These are phyloP conservation scores for Parasteatoda tepidariorum DNA, from an alignment of 1,140 invertebrate genomes.

Conservation along the genomic window DNA sequence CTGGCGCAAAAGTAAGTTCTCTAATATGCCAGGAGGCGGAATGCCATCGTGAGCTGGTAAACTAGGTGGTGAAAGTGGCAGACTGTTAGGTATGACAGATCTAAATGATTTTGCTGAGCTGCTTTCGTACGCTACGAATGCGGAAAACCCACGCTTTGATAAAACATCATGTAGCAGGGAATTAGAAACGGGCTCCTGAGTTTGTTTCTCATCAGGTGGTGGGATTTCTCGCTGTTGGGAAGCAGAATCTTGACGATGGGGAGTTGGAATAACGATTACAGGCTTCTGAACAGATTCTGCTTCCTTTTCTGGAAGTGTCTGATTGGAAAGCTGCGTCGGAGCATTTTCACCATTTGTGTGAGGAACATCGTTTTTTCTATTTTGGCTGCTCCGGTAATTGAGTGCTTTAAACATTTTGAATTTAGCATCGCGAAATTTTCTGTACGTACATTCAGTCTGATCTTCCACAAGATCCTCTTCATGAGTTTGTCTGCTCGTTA, in stretches of 20 bases:
- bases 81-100: constrained; percentile 40
- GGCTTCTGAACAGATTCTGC: neutral
- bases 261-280: constrained; percentile 28
- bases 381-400: constrained; percentile 66
- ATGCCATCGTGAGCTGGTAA: constrained; percentile 32
- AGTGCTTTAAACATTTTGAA: constrained; percentile 91
- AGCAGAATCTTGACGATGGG: constrained; percentile 17
- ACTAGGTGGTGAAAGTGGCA: constrained; percentile 23
- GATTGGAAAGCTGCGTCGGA: neutral
- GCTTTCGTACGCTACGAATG: constrained; percentile 43
- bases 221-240: neutral
- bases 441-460: constrained; percentile 68
- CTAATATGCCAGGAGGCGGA: constrained; percentile 73
- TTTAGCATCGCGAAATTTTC: constrained; percentile 91
- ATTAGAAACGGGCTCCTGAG: neutral
- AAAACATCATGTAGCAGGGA: constrained; percentile 14
- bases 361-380: neutral
- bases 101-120: constrained; percentile 35
- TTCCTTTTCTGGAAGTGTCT: constrained; percentile 11
- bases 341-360: constrained; percentile 69
- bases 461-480: neutral
- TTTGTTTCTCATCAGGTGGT: neutral
- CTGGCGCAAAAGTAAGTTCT: constrained; percentile 76
- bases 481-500: neutral
- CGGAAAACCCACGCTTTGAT: constrained; percentile 20